Base-by-base conservation (phyloP, 2,113 vertebrate genomes). In the Centropristis striata region DNA sequence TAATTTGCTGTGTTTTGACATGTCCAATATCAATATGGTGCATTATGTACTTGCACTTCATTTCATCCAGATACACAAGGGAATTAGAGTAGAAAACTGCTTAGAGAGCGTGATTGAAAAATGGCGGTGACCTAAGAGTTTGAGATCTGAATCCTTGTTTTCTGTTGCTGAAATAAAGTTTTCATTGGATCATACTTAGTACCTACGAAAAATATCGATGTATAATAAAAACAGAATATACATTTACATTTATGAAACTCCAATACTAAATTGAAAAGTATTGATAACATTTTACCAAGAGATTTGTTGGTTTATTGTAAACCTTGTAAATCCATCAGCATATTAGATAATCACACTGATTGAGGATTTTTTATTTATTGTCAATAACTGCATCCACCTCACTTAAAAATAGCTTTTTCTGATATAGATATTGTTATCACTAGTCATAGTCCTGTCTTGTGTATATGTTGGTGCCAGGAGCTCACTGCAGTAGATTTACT, bases 11-110 rank as follows among this genome's bases (percentile, higher is more conserved):
- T 59, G 83, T 75, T 92, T 84, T 80, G 89, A 84, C 89, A 86
- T 80, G 75, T 78, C 53, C 41, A 72, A 86, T 85, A 75, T 89
- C 83, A 77, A 90, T 88, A 82, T 47, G 68, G 72, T 80, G 88
- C 90, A 90, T 90, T 90, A 90, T 63, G 63, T 83, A 72, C 49
- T 28, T 81, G 68, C 75, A 75, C 85, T 84, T 90, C 53, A 89
- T 89, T 90, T 87, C 60, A 78, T 77, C 65, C 68, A 4, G 37
- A 71, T 60, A 41, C 87, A 68, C 69, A 0, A 9, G 86, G 72
- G 87, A 70, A 49, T 42, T 39, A n/a, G 15, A 72, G 54, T 0
- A 73, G 71, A 81, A 77, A 80, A 70, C 16, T 80, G 86, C 89
- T 86, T 64, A 75, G 81, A 83, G 68, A 36, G 77, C 64, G 42